phyloP scores from a whole-genome alignment of 2,797 vertebrate species.

The Poeciliopsis gracilis region DNA sequence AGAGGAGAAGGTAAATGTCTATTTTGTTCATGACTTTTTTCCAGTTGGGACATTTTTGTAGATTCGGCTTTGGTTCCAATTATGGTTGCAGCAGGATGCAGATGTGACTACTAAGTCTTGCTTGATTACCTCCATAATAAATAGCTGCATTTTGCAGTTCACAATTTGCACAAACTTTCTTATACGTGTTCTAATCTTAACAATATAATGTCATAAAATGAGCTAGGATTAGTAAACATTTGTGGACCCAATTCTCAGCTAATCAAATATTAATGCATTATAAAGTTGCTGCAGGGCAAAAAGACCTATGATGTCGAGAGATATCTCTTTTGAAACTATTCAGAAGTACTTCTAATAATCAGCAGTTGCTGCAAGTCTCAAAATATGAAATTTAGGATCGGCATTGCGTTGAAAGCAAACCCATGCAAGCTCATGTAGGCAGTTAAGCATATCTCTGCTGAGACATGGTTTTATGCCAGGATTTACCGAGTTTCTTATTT shows the following conservation, averaged over 20 bases:
- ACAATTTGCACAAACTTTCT: not conserved
- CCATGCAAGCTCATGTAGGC: not conserved
- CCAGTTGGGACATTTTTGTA: slow-evolving; percentile 75
- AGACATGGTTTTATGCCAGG: not conserved
- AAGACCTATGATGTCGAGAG: not conserved
- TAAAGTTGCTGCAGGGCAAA: not conserved
- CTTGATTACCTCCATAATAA: not conserved
- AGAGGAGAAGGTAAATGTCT: slow-evolving; percentile 70
- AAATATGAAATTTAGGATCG: not conserved
- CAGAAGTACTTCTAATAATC: not conserved
- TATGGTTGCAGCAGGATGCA: slow-evolving; percentile 41
- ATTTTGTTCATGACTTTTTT: slow-evolving; percentile 63
- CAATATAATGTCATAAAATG: not conserved
- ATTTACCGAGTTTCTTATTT: slow-evolving; percentile 2
- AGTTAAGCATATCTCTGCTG: not conserved
- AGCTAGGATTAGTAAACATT: not conserved
- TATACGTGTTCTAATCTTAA: not conserved
- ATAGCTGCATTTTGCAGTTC: not conserved
- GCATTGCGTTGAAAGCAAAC: not conserved
- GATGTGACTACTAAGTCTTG: slow-evolving; percentile 7
- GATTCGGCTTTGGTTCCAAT: slow-evolving; percentile 52
- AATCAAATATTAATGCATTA: slow-evolving; percentile 7
- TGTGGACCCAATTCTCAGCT: not conserved
- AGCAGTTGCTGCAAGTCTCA: too few species aligned
- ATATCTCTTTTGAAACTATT: not conserved